A percentile compares a stretch with the other conserved stretches of the same genome.
Conservation (phyloP, 2,113 vertebrate species). For the Phycodurus eques region DNA sequence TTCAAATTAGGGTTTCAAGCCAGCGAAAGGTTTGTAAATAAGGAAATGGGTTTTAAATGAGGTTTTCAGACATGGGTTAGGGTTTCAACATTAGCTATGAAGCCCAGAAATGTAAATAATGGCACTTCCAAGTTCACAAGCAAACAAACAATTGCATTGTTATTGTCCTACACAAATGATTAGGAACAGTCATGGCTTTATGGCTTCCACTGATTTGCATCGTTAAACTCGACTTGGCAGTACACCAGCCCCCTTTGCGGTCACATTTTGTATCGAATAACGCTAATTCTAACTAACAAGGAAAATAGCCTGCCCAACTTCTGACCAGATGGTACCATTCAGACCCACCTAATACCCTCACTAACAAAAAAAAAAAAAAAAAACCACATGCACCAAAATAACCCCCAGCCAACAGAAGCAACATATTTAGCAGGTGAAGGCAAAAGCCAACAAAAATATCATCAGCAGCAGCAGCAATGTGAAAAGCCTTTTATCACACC, state of each 20-base stretch:
- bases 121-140: neutral
- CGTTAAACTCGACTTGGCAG: neutral
- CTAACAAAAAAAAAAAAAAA: neutral
- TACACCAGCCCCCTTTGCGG: neutral
- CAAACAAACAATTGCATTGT: neutral
- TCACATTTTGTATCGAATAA: neutral
- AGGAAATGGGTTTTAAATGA: neutral
- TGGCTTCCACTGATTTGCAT: constrained; percentile 9
- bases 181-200: neutral
- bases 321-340: neutral
- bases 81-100: neutral
- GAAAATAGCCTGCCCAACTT: neutral
- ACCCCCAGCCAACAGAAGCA: neutral
- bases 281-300: constrained; percentile 2
- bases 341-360: neutral
- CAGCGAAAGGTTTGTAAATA: neutral
- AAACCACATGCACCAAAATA: neutral
- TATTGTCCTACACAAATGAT: neutral
- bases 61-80: neutral
- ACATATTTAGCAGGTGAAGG: neutral
- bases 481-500: constrained; percentile 32
- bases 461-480: neutral
- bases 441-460: neutral
- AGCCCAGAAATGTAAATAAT: neutral
- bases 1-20: neutral